Percentiles rank a stretch among this genome's conserved stretches.
Evolutionary conservation across 2,797 vertebrate species (phyloP).

Genomic region (Onychomys arenicola): DNA sequence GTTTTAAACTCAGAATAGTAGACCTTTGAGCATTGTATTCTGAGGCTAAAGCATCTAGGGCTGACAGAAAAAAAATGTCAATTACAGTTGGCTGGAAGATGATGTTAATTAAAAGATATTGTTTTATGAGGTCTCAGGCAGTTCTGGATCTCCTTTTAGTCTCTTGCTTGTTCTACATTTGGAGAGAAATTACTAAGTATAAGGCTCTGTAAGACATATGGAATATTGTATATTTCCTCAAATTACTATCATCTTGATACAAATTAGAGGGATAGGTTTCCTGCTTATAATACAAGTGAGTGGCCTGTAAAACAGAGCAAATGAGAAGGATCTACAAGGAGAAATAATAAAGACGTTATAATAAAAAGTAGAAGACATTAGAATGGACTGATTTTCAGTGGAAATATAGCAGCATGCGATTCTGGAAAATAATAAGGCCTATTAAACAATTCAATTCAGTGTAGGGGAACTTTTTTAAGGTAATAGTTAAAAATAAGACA

Average conservation of each 20-base stretch:
- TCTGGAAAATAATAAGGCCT: neutral
- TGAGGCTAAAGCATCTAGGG: neutral
- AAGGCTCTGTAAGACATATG: neutral
- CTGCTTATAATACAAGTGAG: neutral
- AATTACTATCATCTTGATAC: neutral
- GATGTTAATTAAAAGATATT: neutral
- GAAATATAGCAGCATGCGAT: neutral
- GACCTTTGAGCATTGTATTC: neutral
- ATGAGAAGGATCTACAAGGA: neutral
- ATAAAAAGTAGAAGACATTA: neutral
- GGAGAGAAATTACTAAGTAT: neutral
- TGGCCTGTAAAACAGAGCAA: neutral
- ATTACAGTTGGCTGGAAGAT: neutral
- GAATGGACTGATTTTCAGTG: neutral
- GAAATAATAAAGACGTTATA: neutral
- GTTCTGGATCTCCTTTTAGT: neutral
- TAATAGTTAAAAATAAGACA: neutral
- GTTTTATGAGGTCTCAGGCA: neutral
- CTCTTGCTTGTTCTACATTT: neutral
- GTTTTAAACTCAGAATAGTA: neutral
- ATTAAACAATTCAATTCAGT: neutral
- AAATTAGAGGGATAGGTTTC: neutral
- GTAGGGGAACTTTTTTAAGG: neutral
- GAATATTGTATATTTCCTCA: neutral
- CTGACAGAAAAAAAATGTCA: neutral